Evolutionary conservation across 2,113 vertebrate genomes (phyloP).

Genomic region (Charadrius vociferus): DNA sequence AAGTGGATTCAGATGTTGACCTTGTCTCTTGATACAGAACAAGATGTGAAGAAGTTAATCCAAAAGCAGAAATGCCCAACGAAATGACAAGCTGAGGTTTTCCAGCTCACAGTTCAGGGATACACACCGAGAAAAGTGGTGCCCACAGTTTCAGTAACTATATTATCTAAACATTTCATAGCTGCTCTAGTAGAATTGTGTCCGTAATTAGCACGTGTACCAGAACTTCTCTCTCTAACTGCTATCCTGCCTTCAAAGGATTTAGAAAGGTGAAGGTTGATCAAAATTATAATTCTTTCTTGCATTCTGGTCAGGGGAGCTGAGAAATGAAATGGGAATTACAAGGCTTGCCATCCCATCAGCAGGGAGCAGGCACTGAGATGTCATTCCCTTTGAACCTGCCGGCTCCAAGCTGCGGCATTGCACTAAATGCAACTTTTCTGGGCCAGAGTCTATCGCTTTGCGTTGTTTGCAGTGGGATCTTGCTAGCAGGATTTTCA

Average conservation of each 20-base stretch:
- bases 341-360: not conserved
- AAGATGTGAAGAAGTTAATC: not conserved
- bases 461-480: rapidly evolving
- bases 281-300: not conserved
- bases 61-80: not conserved
- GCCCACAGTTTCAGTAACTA: not conserved
- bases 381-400: not conserved
- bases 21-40: not conserved
- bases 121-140: not conserved
- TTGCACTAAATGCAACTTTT: rapidly evolving
- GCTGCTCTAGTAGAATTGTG: not conserved
- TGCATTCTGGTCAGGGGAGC: not conserved
- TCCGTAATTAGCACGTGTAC: rapidly evolving
- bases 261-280: not conserved
- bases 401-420: not conserved
- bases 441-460: not conserved
- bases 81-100: not conserved
- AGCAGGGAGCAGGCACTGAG: not conserved
- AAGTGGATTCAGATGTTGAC: not conserved
- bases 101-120: not conserved
- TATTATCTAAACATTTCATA: not conserved
- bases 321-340: not conserved
- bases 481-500: not conserved
- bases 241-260: not conserved
- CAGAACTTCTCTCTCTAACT: not conserved